These are phyloP conservation scores for Amphilophus citrinellus DNA, from an alignment of 2,113 vertebrate genomes.

Conservation along the genomic window DNA sequence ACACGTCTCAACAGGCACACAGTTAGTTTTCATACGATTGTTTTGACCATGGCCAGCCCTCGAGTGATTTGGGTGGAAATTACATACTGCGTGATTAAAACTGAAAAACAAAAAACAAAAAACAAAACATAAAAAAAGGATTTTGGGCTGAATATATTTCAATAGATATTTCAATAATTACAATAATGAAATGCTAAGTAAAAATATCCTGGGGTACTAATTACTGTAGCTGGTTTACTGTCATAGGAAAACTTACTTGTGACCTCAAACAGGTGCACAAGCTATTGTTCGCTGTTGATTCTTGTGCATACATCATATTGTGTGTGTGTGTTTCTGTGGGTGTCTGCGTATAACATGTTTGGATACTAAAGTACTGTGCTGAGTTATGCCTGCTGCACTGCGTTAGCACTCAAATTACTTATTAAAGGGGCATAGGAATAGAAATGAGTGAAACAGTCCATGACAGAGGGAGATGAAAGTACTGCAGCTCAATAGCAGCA, in stretches of 20 bases:
- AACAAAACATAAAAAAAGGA: not conserved
- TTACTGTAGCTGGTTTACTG: not conserved
- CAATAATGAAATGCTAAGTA: not conserved
- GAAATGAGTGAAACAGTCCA: conserved; percentile 39
- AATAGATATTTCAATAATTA: not conserved
- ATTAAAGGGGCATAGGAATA: conserved; percentile 32
- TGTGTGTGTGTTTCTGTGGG: not conserved
- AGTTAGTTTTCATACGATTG: not conserved
- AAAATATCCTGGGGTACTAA: not conserved
- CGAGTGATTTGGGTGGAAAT: not conserved
- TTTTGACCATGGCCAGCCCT: not conserved
- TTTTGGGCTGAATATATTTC: not conserved
- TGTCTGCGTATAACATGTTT: not conserved
- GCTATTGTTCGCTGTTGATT: not conserved
- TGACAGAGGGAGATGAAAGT: conserved; percentile 26
- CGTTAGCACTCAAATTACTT: conserved; percentile 38
- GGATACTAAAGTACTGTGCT: conserved; percentile 9
- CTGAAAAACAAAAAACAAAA: not conserved
- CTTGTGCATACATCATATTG: not conserved
- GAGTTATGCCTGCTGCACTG: conserved; percentile 27
- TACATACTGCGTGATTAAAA: not conserved
- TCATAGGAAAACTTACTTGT: not conserved
- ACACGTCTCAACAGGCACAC: not conserved
- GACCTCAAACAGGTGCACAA: not conserved
- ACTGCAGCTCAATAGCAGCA: not conserved